Evolutionary conservation across 2,888 invertebrate genomes (phyloP), one percentile per base, ranked within the genome.

Genomic region (Dicycla oo): DNA sequence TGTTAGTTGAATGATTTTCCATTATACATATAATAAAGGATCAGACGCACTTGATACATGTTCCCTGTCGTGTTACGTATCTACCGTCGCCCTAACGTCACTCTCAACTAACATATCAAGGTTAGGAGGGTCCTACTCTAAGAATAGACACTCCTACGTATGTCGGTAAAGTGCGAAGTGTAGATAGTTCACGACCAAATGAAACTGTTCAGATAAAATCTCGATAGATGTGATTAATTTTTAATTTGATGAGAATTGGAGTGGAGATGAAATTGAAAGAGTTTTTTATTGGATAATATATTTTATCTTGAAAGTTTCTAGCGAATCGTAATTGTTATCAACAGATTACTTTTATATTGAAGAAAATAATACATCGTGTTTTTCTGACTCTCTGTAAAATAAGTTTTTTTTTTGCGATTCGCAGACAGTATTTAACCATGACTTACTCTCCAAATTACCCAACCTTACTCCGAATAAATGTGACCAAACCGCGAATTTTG

Each of bases 61-160:
- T 74, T 80, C 75, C 72, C 67, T 75, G 85, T 77, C 85, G 57
- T 56, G 79, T 80, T 80, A 76, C 61, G 66, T 68, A 34, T 72
- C 56, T 69, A 43, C 53, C 56, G 62, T 71, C 75, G 78, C 82
- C 82, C 86, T 78, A 75, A 69, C 65, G 78, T 80, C 84, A 83
- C 73, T 82, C 73, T 75, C 76, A 83, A 87, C 80, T 75, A 78
- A 72, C 78, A 71, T 64, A 73, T 75, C 86, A 88, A 87, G 88
- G 88, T 86, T 82, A 87, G 70, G 77, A 84, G 88, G 86, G 85
- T 84, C 78, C 73, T 38, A 62, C 57, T 80, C 84, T 58, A 79
- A 83, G 81, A 86, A 88, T 87, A 87, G 85, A 81, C 30, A 64
- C 66, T 80, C 65, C 66, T 26, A 73, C 68, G 43, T 79, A 43